Conservation (phyloP, 1,140 invertebrate species). For the Drosophila takahashii region DNA sequence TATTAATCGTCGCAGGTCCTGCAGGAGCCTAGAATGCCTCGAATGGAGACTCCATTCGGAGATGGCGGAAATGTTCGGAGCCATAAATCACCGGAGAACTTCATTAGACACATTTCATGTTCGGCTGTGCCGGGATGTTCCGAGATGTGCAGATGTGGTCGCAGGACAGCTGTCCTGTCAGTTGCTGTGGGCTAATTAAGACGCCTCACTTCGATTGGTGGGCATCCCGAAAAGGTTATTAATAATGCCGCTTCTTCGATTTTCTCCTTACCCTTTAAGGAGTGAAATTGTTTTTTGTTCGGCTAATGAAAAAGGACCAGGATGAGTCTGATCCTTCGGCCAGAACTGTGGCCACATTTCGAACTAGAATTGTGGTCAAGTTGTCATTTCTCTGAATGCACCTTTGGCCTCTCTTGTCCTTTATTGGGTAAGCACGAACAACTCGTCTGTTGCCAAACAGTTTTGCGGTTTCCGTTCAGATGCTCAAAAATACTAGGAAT, state of each 20-base stretch:
- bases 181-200: slow-evolving; percentile 64
- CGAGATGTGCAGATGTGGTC: slow-evolving; percentile 41
- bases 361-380: slow-evolving; percentile 73
- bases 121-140: slow-evolving; percentile 28
- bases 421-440: slow-evolving; percentile 55
- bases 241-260: slow-evolving; percentile 48
- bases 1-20: slow-evolving; percentile 63
- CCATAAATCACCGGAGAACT: slow-evolving; percentile 72
- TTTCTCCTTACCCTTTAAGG: slow-evolving; percentile 17
- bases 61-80: slow-evolving; percentile 53
- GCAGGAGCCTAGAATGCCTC: slow-evolving; percentile 10
- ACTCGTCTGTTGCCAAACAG: slow-evolving; percentile 60
- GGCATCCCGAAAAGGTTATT: slow-evolving; percentile 53
- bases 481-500: slow-evolving; percentile 28
- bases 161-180: slow-evolving; percentile 58
- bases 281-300: slow-evolving; percentile 47
- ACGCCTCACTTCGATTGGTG: slow-evolving; percentile 47
- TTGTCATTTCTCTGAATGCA: slow-evolving; percentile 48
- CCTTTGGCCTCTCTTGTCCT: slow-evolving; percentile 22
- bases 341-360: slow-evolving; percentile 55
- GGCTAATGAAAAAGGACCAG: slow-evolving; percentile 7
- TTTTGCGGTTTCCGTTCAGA: slow-evolving; percentile 67
- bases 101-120: slow-evolving; percentile 73
- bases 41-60: slow-evolving; percentile 4
- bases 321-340: not conserved